A percentile compares a stretch with the other conserved stretches of the same genome.
Conservation (phyloP, 2,113 vertebrate species). For the Tyto alba region DNA sequence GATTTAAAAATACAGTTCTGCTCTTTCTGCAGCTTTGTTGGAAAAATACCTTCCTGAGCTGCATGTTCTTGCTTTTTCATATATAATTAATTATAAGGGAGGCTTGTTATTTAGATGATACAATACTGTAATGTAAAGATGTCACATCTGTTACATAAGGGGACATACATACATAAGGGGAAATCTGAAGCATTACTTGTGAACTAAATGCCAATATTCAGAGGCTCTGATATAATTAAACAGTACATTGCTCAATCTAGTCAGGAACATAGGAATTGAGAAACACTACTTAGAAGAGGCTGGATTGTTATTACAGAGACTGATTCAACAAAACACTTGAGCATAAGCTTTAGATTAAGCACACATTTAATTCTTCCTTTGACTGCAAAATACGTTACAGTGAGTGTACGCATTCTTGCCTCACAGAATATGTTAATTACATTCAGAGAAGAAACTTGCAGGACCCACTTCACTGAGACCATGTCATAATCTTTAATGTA, state of each 20-base stretch:
- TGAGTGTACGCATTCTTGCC: not conserved
- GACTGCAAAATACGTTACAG: not conserved
- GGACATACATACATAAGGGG: too few species aligned
- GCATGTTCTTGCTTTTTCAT: not conserved
- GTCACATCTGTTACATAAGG: not conserved
- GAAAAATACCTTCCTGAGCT: not conserved
- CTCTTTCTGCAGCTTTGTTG: not conserved
- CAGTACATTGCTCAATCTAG: not conserved
- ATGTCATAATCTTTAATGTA: not conserved
- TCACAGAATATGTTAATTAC: not conserved
- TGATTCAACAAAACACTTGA: conserved; percentile 17
- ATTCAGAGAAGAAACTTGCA: not conserved
- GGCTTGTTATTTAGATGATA: not conserved
- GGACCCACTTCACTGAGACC: not conserved
- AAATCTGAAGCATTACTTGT: not conserved
- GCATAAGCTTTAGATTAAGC: not conserved
- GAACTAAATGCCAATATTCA: conserved; percentile 18
- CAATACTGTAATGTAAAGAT: not conserved
- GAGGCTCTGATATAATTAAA: conserved; percentile 15
- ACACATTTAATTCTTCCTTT: not conserved
- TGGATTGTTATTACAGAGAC: not conserved
- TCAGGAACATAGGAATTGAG: not conserved
- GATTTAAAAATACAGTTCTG: not conserved
- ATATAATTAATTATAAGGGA: not conserved
- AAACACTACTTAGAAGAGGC: not conserved